A percentile compares a stretch with the other conserved stretches of the same genome.
phyloP scores from a whole-genome alignment of 2,888 invertebrate genomes.

The Phalangium opilio region DNA sequence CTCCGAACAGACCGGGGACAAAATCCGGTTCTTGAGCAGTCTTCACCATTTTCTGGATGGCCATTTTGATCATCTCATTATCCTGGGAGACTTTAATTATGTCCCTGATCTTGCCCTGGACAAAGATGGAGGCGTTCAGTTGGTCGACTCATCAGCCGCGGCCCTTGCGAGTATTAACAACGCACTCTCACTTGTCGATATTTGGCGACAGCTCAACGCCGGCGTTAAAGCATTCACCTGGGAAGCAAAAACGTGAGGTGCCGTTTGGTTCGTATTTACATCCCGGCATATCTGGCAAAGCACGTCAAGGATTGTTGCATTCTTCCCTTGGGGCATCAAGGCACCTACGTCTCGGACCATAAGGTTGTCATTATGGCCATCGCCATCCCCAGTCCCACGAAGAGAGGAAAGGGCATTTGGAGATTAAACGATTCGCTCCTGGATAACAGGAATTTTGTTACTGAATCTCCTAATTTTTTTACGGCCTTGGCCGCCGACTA shows the following conservation, averaged over 20 bases:
- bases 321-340: too few relatives aligned
- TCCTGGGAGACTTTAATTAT: neutral
- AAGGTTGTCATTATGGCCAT: neutral
- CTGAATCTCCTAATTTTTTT: too few relatives aligned
- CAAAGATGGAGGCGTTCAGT: neutral
- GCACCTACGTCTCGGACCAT: neutral
- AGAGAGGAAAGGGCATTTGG: neutral
- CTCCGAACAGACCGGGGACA: neutral
- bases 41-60: neutral
- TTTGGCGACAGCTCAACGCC: neutral
- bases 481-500: too few relatives aligned
- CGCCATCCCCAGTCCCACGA: neutral
- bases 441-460: neutral
- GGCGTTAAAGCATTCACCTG: neutral
- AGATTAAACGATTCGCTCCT: neutral
- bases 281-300: neutral
- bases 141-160: neutral
- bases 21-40: neutral
- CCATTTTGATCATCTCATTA: too few relatives aligned
- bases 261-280: neutral
- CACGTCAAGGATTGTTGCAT: too few relatives aligned
- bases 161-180: too few relatives aligned
- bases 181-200: neutral
- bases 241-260: neutral
- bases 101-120: neutral